Percentiles rank a stretch among this genome's conserved stretches.
Conservation (phyloP, 2,888 invertebrate genomes). For the Gari tellinella region DNA sequence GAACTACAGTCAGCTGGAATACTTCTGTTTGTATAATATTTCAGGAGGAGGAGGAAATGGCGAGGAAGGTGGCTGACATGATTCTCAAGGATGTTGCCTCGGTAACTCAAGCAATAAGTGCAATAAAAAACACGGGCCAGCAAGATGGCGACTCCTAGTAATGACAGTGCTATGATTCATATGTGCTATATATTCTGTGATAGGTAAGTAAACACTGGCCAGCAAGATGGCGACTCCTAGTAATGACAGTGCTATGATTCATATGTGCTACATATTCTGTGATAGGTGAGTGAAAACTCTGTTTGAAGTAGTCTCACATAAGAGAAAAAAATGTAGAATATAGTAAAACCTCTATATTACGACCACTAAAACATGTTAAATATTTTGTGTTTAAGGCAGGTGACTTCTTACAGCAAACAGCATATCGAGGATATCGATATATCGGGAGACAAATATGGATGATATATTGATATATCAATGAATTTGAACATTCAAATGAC, state of each 20-base stretch:
- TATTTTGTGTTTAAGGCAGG: too few relatives aligned
- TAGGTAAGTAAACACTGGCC: conserved; percentile 15
- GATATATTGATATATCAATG: too few relatives aligned
- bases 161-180: not conserved
- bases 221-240: not conserved
- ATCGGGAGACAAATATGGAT: too few relatives aligned
- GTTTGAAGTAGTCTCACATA: too few relatives aligned
- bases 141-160: not conserved
- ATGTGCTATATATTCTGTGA: conserved; percentile 3
- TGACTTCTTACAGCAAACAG: too few relatives aligned
- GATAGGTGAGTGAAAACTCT: conserved; percentile 7
- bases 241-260: not conserved
- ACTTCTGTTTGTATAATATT: conserved; percentile 9
- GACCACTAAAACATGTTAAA: too few relatives aligned
- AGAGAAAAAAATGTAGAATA: too few relatives aligned
- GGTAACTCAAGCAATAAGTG: conserved; percentile 71
- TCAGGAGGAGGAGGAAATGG: conserved; percentile 93
- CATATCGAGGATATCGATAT: too few relatives aligned
- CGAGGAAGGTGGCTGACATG: conserved; percentile 98
- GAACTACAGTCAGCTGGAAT: too few relatives aligned
- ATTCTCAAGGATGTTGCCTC: conserved; percentile 96
- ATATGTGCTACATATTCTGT: conserved; percentile 1
- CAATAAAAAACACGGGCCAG: conserved; percentile 51
- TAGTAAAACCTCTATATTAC: too few relatives aligned
- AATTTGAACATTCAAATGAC: too few relatives aligned